Conservation (phyloP, 1,140 invertebrate genomes). For the Orius insidiosus region DNA sequence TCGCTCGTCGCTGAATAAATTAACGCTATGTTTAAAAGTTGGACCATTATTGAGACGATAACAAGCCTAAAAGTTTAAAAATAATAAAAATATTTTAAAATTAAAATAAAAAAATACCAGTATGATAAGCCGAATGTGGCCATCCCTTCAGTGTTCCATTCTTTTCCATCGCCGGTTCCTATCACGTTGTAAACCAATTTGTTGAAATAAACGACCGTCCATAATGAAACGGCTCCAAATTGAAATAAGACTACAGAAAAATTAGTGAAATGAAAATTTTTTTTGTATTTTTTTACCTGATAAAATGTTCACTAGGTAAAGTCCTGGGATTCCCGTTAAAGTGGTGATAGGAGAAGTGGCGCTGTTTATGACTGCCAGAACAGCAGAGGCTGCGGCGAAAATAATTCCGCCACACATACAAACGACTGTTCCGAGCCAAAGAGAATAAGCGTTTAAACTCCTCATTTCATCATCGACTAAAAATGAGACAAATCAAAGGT, state of each 20-base stretch:
- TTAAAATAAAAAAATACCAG: conserved; percentile 34
- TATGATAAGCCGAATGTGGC: conserved; percentile 60
- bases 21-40: conserved; percentile 55
- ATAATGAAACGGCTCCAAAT: conserved; percentile 46
- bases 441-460: conserved; percentile 29
- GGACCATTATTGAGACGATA: conserved; percentile 47
- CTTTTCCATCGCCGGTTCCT: conserved; percentile 49
- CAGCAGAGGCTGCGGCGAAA: conserved; percentile 44
- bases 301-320: conserved; percentile 60
- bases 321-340: conserved; percentile 53
- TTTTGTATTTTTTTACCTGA: conserved; percentile 35
- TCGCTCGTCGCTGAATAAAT: conserved; percentile 53
- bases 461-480: conserved; percentile 5
- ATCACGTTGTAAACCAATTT: conserved; percentile 60
- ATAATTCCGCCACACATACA: conserved; percentile 44
- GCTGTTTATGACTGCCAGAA: conserved; percentile 63
- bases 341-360: conserved; percentile 52
- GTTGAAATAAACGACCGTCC: conserved; percentile 55
- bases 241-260: conserved; percentile 48
- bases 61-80: conserved; percentile 44
- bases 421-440: conserved; percentile 52
- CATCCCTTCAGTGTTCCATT: conserved; percentile 52
- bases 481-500: not conserved
- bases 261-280: conserved; percentile 12
- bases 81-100: conserved; percentile 10